A percentile compares a stretch with the other conserved stretches of the same genome.
These are phyloP conservation scores for Cosmia pyralina DNA, from an alignment of 2,888 invertebrate species.

Conservation along the genomic window DNA sequence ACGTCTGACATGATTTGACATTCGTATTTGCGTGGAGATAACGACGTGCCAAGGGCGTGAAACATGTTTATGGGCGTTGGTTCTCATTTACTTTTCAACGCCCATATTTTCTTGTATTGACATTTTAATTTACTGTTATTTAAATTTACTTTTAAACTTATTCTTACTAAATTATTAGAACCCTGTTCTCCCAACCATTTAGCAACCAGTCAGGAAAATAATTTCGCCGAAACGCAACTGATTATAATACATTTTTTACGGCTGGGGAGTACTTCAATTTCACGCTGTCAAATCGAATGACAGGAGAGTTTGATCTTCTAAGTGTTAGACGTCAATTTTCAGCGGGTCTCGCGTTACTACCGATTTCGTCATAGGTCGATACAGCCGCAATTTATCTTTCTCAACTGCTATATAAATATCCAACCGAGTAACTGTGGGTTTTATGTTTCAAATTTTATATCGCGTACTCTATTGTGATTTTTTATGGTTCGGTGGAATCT, in stretches of 20 bases:
- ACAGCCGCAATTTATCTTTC: conserved; percentile 72
- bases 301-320: conserved; percentile 66
- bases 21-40: conserved; percentile 37
- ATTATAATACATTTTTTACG: conserved; percentile 61
- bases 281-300: conserved; percentile 76
- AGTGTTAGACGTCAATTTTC: conserved; percentile 71
- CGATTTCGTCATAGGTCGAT: conserved; percentile 73
- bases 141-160: not conserved
- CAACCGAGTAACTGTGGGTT: conserved; percentile 66
- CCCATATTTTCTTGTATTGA: not conserved
- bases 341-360: conserved; percentile 67
- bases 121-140: not conserved
- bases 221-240: conserved; percentile 47
- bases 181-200: not conserved
- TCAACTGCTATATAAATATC: conserved; percentile 66
- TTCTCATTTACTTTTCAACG: conserved; percentile 17
- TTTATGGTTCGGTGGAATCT: conserved; percentile 65
- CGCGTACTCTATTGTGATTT: conserved; percentile 70
- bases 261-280: conserved; percentile 72
- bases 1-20: conserved; percentile 42
- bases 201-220: conserved; percentile 38
- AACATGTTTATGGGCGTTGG: conserved; percentile 18
- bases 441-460: conserved; percentile 75
- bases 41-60: conserved; percentile 36
- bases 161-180: not conserved